Percentiles rank a stretch among this genome's conserved stretches.
phyloP scores from a whole-genome alignment of 1,140 invertebrate genomes.

The Drosophila obscura region DNA sequence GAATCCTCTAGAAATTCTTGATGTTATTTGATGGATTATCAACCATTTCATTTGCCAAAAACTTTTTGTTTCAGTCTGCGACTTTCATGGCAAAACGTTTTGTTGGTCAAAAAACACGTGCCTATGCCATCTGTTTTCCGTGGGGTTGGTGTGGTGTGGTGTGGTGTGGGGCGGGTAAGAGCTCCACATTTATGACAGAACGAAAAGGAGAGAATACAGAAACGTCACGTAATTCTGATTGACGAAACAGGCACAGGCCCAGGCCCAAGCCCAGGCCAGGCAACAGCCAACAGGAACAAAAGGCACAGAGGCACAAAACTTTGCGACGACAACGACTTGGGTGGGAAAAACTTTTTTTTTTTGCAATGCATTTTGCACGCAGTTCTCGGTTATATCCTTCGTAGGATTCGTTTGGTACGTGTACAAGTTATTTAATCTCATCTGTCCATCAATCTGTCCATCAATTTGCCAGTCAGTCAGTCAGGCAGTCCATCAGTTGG shows the following conservation, averaged over 20 bases:
- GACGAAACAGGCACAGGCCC: conserved; percentile 59
- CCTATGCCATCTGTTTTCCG: conserved; percentile 38
- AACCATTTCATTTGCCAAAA: conserved; percentile 6
- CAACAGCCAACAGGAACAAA: conserved; percentile 38
- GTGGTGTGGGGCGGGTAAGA: not conserved
- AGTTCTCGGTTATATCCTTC: conserved; percentile 34
- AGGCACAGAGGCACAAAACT: conserved; percentile 29
- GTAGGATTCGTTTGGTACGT: conserved; percentile 63
- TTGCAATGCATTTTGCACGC: conserved; percentile 60
- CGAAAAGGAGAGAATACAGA: conserved; percentile 29
- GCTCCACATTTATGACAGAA: conserved; percentile 37
- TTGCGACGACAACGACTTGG: too few species aligned
- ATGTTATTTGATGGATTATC: not conserved
- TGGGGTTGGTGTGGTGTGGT: conserved; percentile 2
- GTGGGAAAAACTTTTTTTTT: conserved; percentile 4
- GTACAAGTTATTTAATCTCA: conserved; percentile 83
- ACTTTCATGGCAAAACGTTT: conserved; percentile 29
- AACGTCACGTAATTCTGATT: conserved; percentile 78
- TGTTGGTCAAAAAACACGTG: conserved; percentile 44
- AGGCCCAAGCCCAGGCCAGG: not conserved
- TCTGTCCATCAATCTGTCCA: conserved; percentile 81
- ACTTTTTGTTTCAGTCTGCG: conserved; percentile 11
- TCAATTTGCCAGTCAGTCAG: conserved; percentile 74
- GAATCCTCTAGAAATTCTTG: too few species aligned
- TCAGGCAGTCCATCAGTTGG: conserved; percentile 40